Evolutionary conservation across 2,888 invertebrate species (phyloP), one percentile per base, ranked within the genome.

Genomic region (Plebejus anna): DNA sequence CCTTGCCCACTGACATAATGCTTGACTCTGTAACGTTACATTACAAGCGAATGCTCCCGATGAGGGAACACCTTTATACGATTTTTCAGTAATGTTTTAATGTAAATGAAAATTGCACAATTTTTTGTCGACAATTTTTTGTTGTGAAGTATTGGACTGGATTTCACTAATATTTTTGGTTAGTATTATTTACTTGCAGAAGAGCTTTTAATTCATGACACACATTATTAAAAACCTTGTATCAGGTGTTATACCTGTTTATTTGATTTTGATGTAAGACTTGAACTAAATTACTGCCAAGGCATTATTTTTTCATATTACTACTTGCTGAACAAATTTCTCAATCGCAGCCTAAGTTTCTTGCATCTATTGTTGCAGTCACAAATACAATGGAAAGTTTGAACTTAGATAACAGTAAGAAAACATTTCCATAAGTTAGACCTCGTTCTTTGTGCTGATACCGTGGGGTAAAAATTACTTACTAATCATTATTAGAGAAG

Each of bases 391-490:
- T 73, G 73, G 32, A 73, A 73, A 73, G 73, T 73, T 73, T 32
- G 16, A 73, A 73, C 47, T 55, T 32, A 73, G 55, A 32, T 51
- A 73, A 55, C 32, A 73, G 73, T 55, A 36, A 36, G 55, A 73
- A 73, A 73, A 51, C 73, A 73, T 73, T 73, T 73, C 73, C 55
- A 73, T 73, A 73, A 73, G 55, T 73, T 55, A 55, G 51, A 22
- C 22, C 22, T 22, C 22, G 22, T 22, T 22, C 22, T 22, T 22
- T 22, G 22, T 22, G 22, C 22, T 22, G 22, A 22, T 22, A 22
- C 22, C 22, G 22, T 22, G 22, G 22, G 22, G 22, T 22, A 22
- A 22, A 22, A 22, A 22, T 22, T 22, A 22, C 22, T 22, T 22
- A 22, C 22, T 22, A 22, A 22, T 22, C 22, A 22, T 22, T 22